Conservation (phyloP, 2,797 vertebrate species). For the Pseudochromis fuscus region DNA sequence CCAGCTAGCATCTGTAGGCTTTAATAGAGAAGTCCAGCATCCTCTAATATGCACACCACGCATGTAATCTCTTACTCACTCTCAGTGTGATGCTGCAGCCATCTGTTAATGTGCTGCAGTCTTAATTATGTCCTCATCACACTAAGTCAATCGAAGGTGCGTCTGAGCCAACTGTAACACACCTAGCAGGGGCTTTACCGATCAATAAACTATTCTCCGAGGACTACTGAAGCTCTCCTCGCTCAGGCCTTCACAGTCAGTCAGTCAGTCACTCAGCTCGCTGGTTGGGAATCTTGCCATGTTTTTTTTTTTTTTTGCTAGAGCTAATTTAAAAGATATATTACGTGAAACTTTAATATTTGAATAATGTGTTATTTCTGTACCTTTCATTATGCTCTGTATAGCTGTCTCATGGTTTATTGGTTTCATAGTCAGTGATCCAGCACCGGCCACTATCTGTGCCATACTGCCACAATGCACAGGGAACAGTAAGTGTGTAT, state of each 20-base stretch:
- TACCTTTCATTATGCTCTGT: constrained; percentile 5
- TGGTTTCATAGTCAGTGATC: constrained; percentile 1
- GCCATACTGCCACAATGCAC: not conserved
- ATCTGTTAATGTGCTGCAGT: constrained; percentile 74
- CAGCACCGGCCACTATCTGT: not conserved
- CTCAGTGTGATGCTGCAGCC: constrained; percentile 52
- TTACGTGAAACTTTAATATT: constrained; percentile 12
- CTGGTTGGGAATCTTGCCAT: not conserved
- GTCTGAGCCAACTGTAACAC: constrained; percentile 48
- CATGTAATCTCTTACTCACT: constrained; percentile 18
- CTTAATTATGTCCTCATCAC: constrained; percentile 80
- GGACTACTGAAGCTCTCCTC: constrained; percentile 34
- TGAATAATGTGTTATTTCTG: not conserved
- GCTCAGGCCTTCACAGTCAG: constrained; percentile 24
- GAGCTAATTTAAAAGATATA: constrained; percentile 15
- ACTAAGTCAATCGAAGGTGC: constrained; percentile 69
- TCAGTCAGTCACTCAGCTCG: constrained; percentile 22
- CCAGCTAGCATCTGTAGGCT: not conserved
- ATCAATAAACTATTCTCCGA: constrained; percentile 67
- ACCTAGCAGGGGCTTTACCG: constrained; percentile 39
- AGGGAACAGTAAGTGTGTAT: not conserved
- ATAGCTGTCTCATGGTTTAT: not conserved
- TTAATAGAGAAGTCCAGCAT: not conserved
- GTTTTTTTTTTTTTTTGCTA: constrained; percentile 29
- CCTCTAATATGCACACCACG: constrained; percentile 19